phyloP scores from a whole-genome alignment of 2,888 invertebrate genomes.

The Zeuzera pyrina region DNA sequence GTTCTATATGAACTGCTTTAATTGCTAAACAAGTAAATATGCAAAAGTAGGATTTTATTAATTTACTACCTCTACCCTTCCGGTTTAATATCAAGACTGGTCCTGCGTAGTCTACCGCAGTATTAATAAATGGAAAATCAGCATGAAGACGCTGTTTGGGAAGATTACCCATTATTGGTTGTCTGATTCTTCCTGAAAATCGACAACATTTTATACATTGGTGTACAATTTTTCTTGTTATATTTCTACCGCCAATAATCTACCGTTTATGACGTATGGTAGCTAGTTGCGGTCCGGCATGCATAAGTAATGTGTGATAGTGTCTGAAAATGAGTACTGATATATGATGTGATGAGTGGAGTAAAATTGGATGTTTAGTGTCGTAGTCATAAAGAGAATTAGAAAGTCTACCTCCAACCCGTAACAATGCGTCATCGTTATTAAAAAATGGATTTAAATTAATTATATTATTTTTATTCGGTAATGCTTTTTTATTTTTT shows the following conservation, averaged over 20 bases:
- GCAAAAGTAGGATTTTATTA: conserved; percentile 1
- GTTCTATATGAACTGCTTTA: conserved; percentile 5
- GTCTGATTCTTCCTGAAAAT: not conserved
- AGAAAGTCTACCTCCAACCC: not conserved
- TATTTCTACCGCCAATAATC: not conserved
- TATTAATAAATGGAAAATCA: conserved; percentile 1
- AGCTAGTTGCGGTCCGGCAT: not conserved
- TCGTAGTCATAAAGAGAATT: not conserved
- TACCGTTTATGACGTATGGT: not conserved
- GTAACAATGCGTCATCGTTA: not conserved
- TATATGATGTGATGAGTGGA: not conserved
- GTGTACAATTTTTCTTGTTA: not conserved
- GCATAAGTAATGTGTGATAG: not conserved
- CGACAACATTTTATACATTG: not conserved
- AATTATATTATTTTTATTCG: not conserved
- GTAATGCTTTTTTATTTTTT: not conserved
- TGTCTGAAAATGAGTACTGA: not conserved
- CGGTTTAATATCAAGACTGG: not conserved
- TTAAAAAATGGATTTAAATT: not conserved
- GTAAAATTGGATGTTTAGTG: not conserved
- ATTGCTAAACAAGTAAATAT: not conserved
- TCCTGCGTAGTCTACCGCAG: not conserved
- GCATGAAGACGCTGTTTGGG: conserved; percentile 1
- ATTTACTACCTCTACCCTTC: conserved; percentile 1
- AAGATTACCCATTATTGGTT: conserved; percentile 3